phyloP scores from a whole-genome alignment of 2,113 vertebrate species.

The Cyprinus carpio region DNA sequence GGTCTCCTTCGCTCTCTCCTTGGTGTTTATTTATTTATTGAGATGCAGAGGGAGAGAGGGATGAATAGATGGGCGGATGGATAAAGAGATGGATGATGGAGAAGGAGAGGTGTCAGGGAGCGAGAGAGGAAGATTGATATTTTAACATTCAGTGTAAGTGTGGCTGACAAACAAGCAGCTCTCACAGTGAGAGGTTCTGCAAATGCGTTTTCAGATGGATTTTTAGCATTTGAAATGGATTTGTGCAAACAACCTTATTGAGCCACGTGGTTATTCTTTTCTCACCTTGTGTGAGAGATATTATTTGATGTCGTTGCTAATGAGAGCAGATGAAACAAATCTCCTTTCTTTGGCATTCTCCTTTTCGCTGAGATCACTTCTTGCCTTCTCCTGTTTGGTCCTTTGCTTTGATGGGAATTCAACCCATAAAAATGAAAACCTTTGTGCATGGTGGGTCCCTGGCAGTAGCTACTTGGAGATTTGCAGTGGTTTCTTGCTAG shows the following conservation, averaged over 20 bases:
- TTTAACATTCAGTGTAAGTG: conserved; percentile 35
- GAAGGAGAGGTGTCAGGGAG: conserved; percentile 23
- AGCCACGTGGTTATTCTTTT: neutral
- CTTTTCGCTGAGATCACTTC: neutral
- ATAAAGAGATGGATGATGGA: conserved; percentile 27
- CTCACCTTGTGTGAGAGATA: neutral
- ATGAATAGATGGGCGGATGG: conserved; percentile 35
- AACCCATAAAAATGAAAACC: neutral
- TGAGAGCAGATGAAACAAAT: conserved; percentile 27
- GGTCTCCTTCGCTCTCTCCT: conserved; percentile 4
- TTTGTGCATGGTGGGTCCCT: neutral
- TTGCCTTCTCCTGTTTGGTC: neutral
- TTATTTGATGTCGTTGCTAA: conserved; percentile 1
- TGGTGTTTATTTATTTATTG: conserved; percentile 56
- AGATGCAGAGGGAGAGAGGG: conserved; percentile 29
- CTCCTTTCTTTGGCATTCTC: neutral
- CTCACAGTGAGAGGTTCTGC: neutral
- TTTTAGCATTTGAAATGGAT: neutral
- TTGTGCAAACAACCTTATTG: neutral
- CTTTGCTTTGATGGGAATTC: conserved; percentile 9
- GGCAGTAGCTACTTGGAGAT: neutral
- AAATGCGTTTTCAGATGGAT: neutral
- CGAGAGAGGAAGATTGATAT: neutral
- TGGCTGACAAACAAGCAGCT: conserved; percentile 12
- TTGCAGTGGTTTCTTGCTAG: neutral